A percentile compares a stretch with the other conserved stretches of the same genome.
Evolutionary conservation across 2,888 invertebrate genomes (phyloP).

Genomic region (Resseliella maxima): DNA sequence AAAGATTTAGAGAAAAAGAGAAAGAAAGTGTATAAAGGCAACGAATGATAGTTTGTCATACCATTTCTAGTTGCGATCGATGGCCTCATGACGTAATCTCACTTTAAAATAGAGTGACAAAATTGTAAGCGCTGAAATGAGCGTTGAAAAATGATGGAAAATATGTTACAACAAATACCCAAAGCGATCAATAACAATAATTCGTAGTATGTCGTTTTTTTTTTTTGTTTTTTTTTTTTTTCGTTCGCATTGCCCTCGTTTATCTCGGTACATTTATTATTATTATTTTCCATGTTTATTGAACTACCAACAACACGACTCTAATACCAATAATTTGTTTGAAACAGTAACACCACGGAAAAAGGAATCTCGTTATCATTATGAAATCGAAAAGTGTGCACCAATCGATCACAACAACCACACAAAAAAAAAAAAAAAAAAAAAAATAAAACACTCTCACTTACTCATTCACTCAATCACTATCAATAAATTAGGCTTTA

Average conservation of each 20-base stretch:
- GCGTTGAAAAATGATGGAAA: background rate
- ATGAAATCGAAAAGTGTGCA: background rate
- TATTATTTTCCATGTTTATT: background rate
- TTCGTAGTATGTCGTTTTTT: no score
- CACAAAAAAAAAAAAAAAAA: background rate
- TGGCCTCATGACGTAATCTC: slow-evolving; percentile 30
- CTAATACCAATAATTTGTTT: no score
- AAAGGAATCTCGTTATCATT: background rate
- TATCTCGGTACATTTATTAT: no score
- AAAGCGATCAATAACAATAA: background rate
- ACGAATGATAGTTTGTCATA: no score
- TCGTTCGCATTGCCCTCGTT: no score
- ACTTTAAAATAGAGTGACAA: slow-evolving; percentile 25
- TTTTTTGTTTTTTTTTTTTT: background rate
- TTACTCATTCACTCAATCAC: background rate
- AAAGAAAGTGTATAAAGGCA: no score
- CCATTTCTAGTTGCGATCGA: slow-evolving; percentile 24
- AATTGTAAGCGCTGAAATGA: background rate
- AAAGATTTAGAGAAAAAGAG: no score
- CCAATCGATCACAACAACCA: background rate
- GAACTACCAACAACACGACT: background rate
- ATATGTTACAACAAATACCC: background rate
- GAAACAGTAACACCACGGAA: background rate
- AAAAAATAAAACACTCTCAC: background rate
- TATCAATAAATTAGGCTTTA: background rate